phyloP scores from a whole-genome alignment of 2,113 vertebrate genomes.

The Onychostoma macrolepis region DNA sequence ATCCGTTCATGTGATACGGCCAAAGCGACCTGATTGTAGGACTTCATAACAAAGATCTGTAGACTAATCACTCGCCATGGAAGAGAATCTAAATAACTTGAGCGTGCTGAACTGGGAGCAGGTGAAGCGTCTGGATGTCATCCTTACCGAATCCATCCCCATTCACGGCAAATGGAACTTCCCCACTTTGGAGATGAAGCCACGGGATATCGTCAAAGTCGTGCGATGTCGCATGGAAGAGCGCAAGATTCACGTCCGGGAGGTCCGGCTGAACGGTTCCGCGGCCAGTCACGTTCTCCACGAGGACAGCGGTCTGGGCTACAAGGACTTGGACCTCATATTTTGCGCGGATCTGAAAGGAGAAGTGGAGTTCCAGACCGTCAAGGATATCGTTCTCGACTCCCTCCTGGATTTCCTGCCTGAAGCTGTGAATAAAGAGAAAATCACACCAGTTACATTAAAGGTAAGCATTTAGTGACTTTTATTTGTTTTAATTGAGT shows the following conservation, averaged over 20 bases:
- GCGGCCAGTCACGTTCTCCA: slow-evolving; percentile 97
- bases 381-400: slow-evolving; percentile 95
- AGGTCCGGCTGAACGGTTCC: slow-evolving; percentile 95
- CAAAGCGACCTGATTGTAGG: background rate
- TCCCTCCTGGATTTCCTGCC: slow-evolving; percentile 96
- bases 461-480: slow-evolving; percentile 80
- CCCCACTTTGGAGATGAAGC: slow-evolving; percentile 94
- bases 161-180: slow-evolving; percentile 98
- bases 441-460: slow-evolving; percentile 93
- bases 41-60: background rate
- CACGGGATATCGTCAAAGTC: slow-evolving; percentile 92
- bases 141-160: slow-evolving; percentile 92
- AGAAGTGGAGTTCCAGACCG: slow-evolving; percentile 92
- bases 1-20: background rate
- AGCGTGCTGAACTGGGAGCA: slow-evolving; percentile 97
- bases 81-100: slow-evolving; percentile 78
- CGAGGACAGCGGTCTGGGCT: slow-evolving; percentile 95
- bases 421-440: slow-evolving; percentile 97
- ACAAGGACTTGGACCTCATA: slow-evolving; percentile 98
- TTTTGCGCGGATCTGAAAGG: slow-evolving; percentile 93
- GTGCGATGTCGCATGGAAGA: slow-evolving; percentile 92
- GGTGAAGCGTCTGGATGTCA: slow-evolving; percentile 92
- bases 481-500: background rate
- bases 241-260: slow-evolving; percentile 86
- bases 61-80: slow-evolving; percentile 70